These are phyloP conservation scores for Charina bottae DNA, from an alignment of 2,113 vertebrate genomes.

Conservation along the genomic window DNA sequence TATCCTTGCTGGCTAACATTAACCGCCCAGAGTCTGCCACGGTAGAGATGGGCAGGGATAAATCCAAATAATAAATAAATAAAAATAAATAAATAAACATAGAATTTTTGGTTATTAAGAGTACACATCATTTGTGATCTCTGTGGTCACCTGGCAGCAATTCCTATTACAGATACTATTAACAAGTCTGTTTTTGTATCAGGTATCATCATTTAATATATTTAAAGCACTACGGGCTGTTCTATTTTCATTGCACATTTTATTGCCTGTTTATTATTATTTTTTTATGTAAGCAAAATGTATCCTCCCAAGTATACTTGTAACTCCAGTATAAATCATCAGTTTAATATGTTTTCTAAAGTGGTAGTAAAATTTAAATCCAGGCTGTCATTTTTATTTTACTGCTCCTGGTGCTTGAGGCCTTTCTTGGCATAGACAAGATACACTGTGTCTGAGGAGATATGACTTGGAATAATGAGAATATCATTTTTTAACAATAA, in stretches of 20 bases:
- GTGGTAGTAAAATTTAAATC: conserved; percentile 56
- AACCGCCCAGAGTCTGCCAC: too few relatives aligned
- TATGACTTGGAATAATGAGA: conserved; percentile 61
- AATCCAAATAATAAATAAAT: too few relatives aligned
- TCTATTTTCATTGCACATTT: background rate
- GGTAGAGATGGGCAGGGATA: too few relatives aligned
- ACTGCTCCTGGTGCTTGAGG: conserved; percentile 50
- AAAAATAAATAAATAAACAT: too few relatives aligned
- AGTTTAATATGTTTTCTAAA: conserved; percentile 69
- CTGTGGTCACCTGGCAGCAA: background rate
- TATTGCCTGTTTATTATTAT: background rate
- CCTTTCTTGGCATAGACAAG: conserved; percentile 61
- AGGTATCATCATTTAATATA: background rate
- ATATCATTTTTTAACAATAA: conserved; percentile 62
- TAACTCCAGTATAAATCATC: conserved; percentile 44
- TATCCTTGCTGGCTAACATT: background rate
- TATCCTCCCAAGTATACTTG: conserved; percentile 32
- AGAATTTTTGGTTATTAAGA: background rate
- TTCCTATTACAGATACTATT: background rate
- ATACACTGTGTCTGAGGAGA: conserved; percentile 54
- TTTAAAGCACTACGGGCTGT: conserved; percentile 22
- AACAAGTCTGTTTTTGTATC: background rate
- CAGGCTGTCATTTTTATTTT: conserved; percentile 56
- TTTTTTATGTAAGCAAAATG: conserved; percentile 37
- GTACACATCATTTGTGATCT: background rate